Base-by-base conservation (phyloP, 2,888 invertebrate species). In the Herminia tarsipennalis region DNA sequence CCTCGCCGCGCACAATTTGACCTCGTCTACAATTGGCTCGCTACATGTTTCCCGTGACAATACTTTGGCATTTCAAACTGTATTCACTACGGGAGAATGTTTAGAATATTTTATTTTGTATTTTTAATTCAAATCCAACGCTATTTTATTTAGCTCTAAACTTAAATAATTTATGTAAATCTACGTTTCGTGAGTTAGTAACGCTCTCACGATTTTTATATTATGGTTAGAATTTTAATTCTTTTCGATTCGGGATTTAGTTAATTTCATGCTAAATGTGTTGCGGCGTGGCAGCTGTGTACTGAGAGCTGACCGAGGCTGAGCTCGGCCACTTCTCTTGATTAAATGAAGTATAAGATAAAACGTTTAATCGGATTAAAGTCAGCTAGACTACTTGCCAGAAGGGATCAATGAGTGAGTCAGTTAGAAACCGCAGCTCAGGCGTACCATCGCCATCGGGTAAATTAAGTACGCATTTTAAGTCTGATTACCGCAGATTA, bases 171-270 rank as follows among this genome's bases (percentile, higher is more conserved):
- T 35, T 50, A 50, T 43, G 39, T 40, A 43, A 35, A 51, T 55
- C 17, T 22, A 13, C 29, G 24, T 30, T 27, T 22, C 27, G 37
- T 20, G 28, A 45, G 28, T 45, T 35, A 39, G 21, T 34, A 41
- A 32, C 43, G 46, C 55, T 51, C 58, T 48, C 51, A 51, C 46
- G 43, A 49, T 33, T 34, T 39, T 36, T 14, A 25, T 37, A 24
- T 37, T 35, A 29, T 24, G 20, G 32, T 32, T 14, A 9, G 18
- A 6, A 25, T 27, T 30, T 34, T 36, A 36, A 36, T 36, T 35
- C 17, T 35, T 35, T 29, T 29, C 21, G 29, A 29, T 38, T 21
- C 22, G 9, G 21, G 14, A 17, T 32, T 33, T 27, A 9, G 16
- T 20, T 33, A 41, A 33, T 33, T 32, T 41, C 33, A 33, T 27